A percentile compares a stretch with the other conserved stretches of the same genome.
These are phyloP conservation scores for Platorchestia sp. DNA, from an alignment of 1,140 invertebrate genomes.

Conservation along the genomic window DNA sequence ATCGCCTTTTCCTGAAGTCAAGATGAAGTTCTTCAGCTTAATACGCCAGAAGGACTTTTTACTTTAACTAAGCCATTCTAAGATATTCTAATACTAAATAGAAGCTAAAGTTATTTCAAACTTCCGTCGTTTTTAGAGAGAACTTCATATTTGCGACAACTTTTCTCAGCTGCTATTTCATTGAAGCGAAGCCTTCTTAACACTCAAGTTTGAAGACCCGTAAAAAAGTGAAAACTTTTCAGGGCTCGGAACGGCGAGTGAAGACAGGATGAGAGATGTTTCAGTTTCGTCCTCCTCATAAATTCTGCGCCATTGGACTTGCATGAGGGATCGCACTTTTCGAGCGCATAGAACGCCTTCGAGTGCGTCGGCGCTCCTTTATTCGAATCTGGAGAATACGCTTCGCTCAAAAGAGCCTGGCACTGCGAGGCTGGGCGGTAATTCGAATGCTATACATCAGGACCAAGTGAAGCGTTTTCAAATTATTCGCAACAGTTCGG, in stretches of 20 bases:
- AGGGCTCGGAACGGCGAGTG: neutral
- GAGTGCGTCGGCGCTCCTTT: neutral
- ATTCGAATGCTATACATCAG: neutral
- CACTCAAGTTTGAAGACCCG: neutral
- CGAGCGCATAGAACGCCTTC: neutral
- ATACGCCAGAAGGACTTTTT: neutral
- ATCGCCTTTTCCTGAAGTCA: neutral
- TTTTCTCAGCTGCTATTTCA: neutral
- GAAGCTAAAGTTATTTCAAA: neutral
- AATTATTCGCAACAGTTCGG: neutral
- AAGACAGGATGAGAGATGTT: constrained; percentile 41
- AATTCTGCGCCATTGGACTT: constrained; percentile 48
- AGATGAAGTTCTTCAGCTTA: neutral
- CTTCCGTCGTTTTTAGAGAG: neutral
- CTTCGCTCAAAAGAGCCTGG: neutral
- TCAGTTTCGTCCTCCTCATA: constrained; percentile 30
- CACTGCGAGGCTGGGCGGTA: neutral
- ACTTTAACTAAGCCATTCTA: neutral
- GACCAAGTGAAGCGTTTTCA: neutral
- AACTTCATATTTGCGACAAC: neutral
- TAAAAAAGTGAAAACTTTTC: neutral
- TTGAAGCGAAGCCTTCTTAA: neutral
- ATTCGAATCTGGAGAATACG: neutral
- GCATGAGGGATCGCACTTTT: constrained; percentile 29
- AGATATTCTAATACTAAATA: neutral